phyloP scores from a whole-genome alignment of 2,888 invertebrate genomes.

The Hemicrepidius hirtus region DNA sequence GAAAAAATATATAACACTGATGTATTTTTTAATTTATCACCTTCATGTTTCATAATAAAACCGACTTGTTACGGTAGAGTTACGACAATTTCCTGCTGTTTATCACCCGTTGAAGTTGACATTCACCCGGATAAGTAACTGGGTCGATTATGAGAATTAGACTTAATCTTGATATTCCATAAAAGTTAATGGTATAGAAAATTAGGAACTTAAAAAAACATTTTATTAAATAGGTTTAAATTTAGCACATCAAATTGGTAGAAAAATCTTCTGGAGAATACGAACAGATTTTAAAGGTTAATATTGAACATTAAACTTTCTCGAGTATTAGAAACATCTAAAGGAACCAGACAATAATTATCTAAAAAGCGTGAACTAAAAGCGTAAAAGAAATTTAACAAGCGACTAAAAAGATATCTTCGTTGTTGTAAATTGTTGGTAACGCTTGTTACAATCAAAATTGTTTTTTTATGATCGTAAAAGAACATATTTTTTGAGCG shows the following conservation, averaged over 20 bases:
- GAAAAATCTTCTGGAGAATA: too few species aligned
- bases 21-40: constrained; percentile 6
- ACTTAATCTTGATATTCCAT: neutral
- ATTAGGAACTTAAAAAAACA: neutral
- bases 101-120: neutral
- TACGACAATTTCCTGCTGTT: constrained; percentile 4
- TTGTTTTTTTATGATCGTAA: neutral
- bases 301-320: too few species aligned
- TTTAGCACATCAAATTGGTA: too few species aligned
- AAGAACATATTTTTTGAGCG: neutral
- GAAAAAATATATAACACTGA: too few species aligned
- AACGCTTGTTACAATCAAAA: neutral
- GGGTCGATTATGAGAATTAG: constrained; percentile 1
- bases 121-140: constrained; percentile 5
- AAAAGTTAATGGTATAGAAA: neutral
- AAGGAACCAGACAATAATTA: neutral
- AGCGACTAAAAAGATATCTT: neutral
- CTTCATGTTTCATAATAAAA: neutral
- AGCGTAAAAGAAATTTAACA: neutral
- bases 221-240: neutral
- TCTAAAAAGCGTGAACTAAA: constrained; percentile 14
- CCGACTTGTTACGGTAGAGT: neutral
- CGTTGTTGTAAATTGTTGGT: neutral
- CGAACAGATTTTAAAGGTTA: too few species aligned
- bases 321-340: neutral